These are phyloP conservation scores for Perdita meconis DNA, from an alignment of 2,888 invertebrate species.

Conservation along the genomic window DNA sequence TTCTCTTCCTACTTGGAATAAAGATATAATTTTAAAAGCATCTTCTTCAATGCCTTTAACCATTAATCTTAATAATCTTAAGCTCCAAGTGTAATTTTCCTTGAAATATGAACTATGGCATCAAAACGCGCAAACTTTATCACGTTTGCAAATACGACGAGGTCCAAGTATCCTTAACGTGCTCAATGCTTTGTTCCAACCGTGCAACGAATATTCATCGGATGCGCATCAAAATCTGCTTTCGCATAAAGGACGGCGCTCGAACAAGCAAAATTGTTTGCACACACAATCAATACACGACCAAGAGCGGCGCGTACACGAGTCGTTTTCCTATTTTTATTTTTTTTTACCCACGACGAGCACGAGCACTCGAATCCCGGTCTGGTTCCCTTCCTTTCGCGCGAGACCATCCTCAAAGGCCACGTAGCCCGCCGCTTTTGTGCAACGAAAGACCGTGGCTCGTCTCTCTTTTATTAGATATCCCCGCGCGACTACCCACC, in stretches of 20 bases:
- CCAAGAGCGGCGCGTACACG: constrained; percentile 1
- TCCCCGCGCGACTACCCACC: constrained; percentile 26
- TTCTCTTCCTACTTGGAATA: no score
- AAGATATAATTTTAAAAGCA: no score
- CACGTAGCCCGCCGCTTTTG: constrained; percentile 48
- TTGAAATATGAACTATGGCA: no score
- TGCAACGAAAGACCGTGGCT: constrained; percentile 60
- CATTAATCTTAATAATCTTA: no score
- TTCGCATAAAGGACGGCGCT: constrained; percentile 4
- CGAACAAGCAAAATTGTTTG: constrained; percentile 36
- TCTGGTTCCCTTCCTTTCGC: constrained; percentile 21
- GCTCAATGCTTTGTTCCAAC: background rate
- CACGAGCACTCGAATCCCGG: constrained; percentile 45
- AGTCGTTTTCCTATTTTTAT: no score
- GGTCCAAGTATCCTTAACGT: no score
- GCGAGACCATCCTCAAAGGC: constrained; percentile 32
- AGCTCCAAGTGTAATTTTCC: no score
- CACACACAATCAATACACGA: constrained; percentile 35
- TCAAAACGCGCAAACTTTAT: background rate
- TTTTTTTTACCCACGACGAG: constrained; percentile 39
- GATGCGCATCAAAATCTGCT: constrained; percentile 8
- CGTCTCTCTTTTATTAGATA: constrained; percentile 64
- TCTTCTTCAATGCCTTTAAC: no score
- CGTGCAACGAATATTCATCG: constrained; percentile 6
- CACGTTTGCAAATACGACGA: background rate